These are phyloP conservation scores for Chaetodon trifasciatus DNA, from an alignment of 2,797 vertebrate genomes.

Conservation along the genomic window DNA sequence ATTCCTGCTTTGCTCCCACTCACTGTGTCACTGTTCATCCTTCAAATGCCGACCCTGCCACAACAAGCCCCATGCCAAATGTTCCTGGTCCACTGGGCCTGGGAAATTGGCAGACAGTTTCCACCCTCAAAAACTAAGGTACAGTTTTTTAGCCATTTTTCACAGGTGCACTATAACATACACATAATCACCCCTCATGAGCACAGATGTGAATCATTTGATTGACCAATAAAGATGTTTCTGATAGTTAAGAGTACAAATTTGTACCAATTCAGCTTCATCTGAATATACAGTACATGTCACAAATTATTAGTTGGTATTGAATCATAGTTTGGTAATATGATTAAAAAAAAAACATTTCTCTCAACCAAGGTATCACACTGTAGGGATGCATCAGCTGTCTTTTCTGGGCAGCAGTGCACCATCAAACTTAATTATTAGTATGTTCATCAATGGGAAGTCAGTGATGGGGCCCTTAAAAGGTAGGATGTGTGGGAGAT, in stretches of 20 bases:
- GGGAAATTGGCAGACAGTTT: conserved; percentile 67
- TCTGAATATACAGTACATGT: background rate
- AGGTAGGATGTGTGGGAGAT: background rate
- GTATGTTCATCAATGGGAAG: background rate
- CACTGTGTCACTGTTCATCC: conserved; percentile 67
- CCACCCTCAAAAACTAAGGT: conserved; percentile 35
- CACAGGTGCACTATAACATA: background rate
- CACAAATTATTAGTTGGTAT: background rate
- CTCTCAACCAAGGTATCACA: background rate
- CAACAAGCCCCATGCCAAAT: conserved; percentile 53
- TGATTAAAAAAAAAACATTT: background rate
- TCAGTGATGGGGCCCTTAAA: background rate
- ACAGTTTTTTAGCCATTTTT: conserved; percentile 15
- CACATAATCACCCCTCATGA: background rate
- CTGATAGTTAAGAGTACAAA: background rate
- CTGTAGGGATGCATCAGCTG: no score
- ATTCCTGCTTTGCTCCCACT: conserved; percentile 53
- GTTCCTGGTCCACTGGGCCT: conserved; percentile 58
- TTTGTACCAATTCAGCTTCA: background rate
- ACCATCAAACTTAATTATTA: background rate
- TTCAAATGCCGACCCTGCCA: conserved; percentile 53
- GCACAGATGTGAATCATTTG: conserved; percentile 3
- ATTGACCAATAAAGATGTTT: background rate
- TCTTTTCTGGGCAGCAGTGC: background rate
- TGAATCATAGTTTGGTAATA: background rate